phyloP scores from a whole-genome alignment of 2,113 vertebrate species.

The Neotoma lepida region DNA sequence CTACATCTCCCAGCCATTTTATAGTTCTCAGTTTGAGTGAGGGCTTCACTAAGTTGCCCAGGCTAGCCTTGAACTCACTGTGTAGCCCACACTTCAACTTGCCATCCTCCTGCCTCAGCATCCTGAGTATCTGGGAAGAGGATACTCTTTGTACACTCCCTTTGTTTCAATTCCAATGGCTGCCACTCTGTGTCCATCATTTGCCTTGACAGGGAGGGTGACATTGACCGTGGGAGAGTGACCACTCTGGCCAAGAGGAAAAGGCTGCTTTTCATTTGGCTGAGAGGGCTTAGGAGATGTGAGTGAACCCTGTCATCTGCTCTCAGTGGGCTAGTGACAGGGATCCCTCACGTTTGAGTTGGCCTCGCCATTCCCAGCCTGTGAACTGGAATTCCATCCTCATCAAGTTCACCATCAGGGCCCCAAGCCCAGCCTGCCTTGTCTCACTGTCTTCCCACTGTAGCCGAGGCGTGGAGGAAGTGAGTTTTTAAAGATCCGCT shows the following conservation, averaged over 20 bases:
- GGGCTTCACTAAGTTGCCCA: background rate
- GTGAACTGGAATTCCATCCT: background rate
- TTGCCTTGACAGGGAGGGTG: background rate
- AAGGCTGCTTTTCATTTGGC: background rate
- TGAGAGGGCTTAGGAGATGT: rapidly evolving
- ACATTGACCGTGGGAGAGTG: rapidly evolving
- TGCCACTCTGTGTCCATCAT: background rate
- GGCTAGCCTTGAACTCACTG: background rate
- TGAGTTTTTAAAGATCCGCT: constrained; percentile 80
- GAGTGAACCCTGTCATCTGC: background rate
- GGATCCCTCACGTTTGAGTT: background rate
- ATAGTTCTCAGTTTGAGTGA: background rate
- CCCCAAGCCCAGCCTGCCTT: background rate
- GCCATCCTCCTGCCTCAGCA: background rate
- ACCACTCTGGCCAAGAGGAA: background rate
- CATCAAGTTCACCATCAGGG: rapidly evolving
- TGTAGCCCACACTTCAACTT: background rate
- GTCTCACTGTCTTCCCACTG: constrained; percentile 57
- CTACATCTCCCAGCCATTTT: background rate
- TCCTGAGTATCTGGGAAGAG: background rate
- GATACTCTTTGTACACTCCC: background rate
- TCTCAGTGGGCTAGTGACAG: background rate
- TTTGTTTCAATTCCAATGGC: constrained; percentile 40
- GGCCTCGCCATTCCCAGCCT: rapidly evolving
- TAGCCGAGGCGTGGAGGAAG: constrained; percentile 19